Conservation (phyloP, 2,797 vertebrate species). For the Percopsis omiscomaycus region DNA sequence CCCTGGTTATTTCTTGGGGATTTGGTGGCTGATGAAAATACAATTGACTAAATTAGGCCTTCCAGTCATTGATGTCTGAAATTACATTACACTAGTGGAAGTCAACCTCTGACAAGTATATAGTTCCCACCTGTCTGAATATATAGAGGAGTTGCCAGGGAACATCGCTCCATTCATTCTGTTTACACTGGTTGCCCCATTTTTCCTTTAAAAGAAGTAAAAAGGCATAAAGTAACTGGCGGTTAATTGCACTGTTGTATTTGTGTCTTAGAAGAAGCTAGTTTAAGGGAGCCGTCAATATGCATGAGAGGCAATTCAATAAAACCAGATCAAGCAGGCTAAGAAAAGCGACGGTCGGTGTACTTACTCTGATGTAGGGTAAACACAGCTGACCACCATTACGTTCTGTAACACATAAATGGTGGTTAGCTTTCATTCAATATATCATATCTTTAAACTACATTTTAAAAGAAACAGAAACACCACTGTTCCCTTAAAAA, state of each 20-base stretch:
- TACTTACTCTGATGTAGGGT: constrained; percentile 79
- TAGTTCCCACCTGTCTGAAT: constrained; percentile 84
- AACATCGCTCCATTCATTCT: constrained; percentile 98
- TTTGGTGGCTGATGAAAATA: constrained; percentile 4
- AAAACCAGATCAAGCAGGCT: constrained; percentile 19
- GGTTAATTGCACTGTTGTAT: constrained; percentile 35
- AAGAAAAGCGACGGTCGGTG: constrained; percentile 5
- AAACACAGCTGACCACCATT: constrained; percentile 82
- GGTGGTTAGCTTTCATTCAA: constrained; percentile 3
- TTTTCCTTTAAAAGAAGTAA: constrained; percentile 82
- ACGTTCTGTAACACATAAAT: constrained; percentile 74
- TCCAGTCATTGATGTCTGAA: constrained; percentile 1
- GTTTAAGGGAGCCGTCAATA: constrained; percentile 23
- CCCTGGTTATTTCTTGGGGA: constrained; percentile 5
- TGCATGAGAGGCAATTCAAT: constrained; percentile 13
- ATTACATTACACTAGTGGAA: constrained; percentile 26
- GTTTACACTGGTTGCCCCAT: constrained; percentile 87
- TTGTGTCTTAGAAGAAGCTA: constrained; percentile 21
- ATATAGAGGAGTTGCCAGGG: constrained; percentile 87
- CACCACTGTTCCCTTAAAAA: neutral
- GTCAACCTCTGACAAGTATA: constrained; percentile 29
- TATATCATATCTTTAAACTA: neutral
- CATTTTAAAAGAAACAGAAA: neutral
- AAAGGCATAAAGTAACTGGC: constrained; percentile 17
- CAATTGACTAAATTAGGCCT: neutral